Conservation (phyloP, 2,113 vertebrate species). For the Phaetusa simplex region DNA sequence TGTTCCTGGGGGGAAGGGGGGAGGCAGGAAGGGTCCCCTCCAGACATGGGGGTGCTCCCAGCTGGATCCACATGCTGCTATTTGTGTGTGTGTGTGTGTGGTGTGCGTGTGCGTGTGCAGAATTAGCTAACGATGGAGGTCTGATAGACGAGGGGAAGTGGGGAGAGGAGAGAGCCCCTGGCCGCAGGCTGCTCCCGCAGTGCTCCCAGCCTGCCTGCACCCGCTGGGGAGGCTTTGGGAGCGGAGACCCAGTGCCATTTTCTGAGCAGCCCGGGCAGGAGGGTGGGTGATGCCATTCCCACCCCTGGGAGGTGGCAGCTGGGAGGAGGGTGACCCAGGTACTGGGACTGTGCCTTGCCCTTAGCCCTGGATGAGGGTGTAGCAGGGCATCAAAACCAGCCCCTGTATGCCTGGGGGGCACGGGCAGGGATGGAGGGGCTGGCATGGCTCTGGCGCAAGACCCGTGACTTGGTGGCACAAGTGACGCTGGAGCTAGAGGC, state of each 20-base stretch:
- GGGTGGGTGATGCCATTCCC: neutral
- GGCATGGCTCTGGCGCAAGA: neutral
- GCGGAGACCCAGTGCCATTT: neutral
- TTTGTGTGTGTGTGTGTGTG: neutral
- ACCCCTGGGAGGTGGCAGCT: neutral
- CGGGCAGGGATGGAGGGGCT: neutral
- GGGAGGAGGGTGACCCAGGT: neutral
- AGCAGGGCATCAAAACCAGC: neutral
- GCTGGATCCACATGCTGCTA: constrained; percentile 65
- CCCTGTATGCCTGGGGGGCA: neutral
- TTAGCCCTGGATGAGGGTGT: neutral
- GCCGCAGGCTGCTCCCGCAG: rapidly evolving
- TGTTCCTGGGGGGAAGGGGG: neutral
- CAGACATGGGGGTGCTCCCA: neutral
- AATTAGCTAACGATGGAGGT: neutral
- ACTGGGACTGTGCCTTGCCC: neutral
- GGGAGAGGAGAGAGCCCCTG: neutral
- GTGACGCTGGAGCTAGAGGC: neutral
- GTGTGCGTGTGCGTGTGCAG: neutral
- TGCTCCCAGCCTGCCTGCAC: neutral
- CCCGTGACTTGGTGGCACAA: neutral
- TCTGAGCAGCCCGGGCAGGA: neutral
- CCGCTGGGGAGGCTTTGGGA: neutral
- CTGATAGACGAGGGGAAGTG: rapidly evolving
- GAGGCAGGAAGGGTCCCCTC: neutral